A percentile compares a stretch with the other conserved stretches of the same genome.
These are phyloP conservation scores for Exephanes ischioxanthus DNA, from an alignment of 2,888 invertebrate species.

Conservation along the genomic window DNA sequence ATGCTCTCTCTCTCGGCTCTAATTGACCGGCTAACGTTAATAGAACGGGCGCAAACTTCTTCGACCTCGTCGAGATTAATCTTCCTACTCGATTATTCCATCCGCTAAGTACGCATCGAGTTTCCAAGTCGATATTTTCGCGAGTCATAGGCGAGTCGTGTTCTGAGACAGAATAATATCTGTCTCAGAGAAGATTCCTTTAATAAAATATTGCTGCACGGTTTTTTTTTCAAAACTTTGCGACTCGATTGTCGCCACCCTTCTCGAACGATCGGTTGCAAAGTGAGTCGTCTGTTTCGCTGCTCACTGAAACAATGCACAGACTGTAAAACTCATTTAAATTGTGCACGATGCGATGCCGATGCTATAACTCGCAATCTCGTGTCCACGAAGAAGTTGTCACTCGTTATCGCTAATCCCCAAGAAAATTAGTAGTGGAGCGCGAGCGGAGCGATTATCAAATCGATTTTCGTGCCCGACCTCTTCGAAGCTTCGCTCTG, in stretches of 20 bases:
- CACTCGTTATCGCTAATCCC: constrained; percentile 34
- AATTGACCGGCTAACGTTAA: constrained; percentile 40
- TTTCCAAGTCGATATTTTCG: background rate
- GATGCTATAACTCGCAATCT: constrained; percentile 23
- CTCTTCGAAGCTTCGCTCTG: background rate
- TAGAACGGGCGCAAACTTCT: constrained; percentile 36
- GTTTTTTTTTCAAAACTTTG: background rate
- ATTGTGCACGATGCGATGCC: background rate
- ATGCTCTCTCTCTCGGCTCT: constrained; percentile 18
- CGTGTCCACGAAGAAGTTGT: constrained; percentile 4
- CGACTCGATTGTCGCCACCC: background rate
- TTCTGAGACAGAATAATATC: background rate
- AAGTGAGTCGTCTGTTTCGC: background rate
- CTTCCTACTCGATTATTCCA: constrained; percentile 15
- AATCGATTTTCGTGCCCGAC: constrained; percentile 1
- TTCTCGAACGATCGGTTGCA: background rate
- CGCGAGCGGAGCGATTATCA: constrained; percentile 18
- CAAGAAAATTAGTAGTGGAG: constrained; percentile 16
- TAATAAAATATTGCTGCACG: background rate
- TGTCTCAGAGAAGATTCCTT: background rate
- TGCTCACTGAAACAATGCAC: background rate
- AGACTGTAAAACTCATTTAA: background rate
- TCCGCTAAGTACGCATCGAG: background rate
- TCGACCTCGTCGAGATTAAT: constrained; percentile 53
- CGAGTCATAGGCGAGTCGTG: constrained; percentile 5